Percentiles rank a stretch among this genome's conserved stretches.
Evolutionary conservation across 2,888 invertebrate genomes (phyloP).

Genomic region (Dynastes tityus): DNA sequence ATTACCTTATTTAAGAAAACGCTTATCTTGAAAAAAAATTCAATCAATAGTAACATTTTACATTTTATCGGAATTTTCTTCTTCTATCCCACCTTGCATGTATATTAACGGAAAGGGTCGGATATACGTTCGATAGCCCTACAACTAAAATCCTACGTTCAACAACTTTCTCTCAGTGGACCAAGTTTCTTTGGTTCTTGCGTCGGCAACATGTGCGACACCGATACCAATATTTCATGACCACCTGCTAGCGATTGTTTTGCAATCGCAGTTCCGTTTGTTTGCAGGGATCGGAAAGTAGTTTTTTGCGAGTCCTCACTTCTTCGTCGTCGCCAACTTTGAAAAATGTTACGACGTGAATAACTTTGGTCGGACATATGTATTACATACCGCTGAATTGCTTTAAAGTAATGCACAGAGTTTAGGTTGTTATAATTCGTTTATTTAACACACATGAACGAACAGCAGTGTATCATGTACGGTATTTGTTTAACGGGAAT

Average conservation of each 20-base stretch:
- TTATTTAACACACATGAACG: constrained; percentile 17
- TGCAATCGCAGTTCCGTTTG: constrained; percentile 62
- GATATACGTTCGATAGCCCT: constrained; percentile 20
- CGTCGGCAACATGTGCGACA: constrained; percentile 62
- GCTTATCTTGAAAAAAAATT: too few species aligned
- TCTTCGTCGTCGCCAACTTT: constrained; percentile 57
- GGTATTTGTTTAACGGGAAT: constrained; percentile 41
- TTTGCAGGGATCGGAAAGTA: constrained; percentile 30
- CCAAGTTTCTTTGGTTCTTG: constrained; percentile 56
- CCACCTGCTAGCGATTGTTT: constrained; percentile 66
- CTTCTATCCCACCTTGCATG: background rate
- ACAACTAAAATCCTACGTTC: constrained; percentile 49
- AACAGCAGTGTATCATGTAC: constrained; percentile 22
- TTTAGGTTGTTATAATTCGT: constrained; percentile 26
- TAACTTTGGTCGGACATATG: constrained; percentile 58
- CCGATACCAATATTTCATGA: constrained; percentile 66
- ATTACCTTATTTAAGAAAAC: too few species aligned
- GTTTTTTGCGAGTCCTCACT: constrained; percentile 54
- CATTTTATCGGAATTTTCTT: background rate
- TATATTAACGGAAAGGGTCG: constrained; percentile 10
- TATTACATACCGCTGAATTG: constrained; percentile 53
- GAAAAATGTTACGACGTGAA: constrained; percentile 60
- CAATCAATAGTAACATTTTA: background rate
- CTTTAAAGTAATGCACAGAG: constrained; percentile 42
- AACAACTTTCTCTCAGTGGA: constrained; percentile 51